phyloP scores from a whole-genome alignment of 2,797 vertebrate species.

The Myotis vivesi region DNA sequence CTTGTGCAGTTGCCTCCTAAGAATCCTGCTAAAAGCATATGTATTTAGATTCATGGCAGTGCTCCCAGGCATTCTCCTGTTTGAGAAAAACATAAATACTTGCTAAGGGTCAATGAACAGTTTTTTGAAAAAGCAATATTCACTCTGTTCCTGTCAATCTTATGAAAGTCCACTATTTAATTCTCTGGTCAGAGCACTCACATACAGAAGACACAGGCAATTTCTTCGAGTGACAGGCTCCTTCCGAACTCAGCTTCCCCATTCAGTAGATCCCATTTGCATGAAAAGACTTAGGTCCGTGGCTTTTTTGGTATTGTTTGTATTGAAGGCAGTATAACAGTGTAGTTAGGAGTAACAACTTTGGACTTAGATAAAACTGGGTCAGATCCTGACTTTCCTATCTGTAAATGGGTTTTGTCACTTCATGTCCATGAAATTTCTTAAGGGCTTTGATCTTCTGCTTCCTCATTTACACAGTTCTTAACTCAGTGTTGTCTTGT shows the following conservation, averaged over 20 bases:
- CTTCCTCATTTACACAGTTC: background rate
- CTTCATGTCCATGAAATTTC: background rate
- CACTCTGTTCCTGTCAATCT: slow-evolving; percentile 27
- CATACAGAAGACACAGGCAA: background rate
- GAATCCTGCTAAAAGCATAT: slow-evolving; percentile 49
- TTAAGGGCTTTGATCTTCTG: background rate
- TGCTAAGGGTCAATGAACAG: background rate
- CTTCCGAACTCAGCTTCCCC: background rate
- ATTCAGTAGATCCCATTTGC: background rate
- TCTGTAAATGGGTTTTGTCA: background rate
- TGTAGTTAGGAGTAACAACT: background rate
- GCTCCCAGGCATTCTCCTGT: background rate
- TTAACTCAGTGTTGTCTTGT: background rate
- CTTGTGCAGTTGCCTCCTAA: slow-evolving; percentile 53
- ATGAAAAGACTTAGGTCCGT: background rate
- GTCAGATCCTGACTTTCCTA: background rate
- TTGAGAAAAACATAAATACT: slow-evolving; percentile 56
- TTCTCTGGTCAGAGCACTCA: background rate
- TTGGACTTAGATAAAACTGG: background rate
- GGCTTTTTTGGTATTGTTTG: background rate
- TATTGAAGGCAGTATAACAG: background rate
- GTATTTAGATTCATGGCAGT: slow-evolving; percentile 47
- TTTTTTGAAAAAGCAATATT: slow-evolving; percentile 40
- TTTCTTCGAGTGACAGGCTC: background rate
- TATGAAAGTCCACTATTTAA: background rate